Percentiles rank a stretch among this genome's conserved stretches.
Evolutionary conservation across 2,888 invertebrate genomes (phyloP).

Genomic region (Teinopalpus imperialis): DNA sequence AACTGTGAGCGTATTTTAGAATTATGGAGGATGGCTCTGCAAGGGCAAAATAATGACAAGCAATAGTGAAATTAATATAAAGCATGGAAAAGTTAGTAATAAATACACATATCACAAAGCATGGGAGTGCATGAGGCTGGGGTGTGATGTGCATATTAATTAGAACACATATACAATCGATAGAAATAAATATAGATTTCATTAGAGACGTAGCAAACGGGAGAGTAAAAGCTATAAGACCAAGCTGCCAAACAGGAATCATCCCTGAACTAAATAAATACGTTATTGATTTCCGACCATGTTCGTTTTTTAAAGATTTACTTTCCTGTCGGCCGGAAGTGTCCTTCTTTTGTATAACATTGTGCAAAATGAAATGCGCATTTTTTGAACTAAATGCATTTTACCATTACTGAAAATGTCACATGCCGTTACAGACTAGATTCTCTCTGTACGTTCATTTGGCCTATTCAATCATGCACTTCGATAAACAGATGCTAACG

Average conservation of each 20-base stretch:
- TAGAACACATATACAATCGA: too few species aligned
- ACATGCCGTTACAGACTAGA: slow-evolving; percentile 12
- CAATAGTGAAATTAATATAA: slow-evolving; percentile 40
- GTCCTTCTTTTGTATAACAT: slow-evolving; percentile 7
- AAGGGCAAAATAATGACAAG: slow-evolving; percentile 72
- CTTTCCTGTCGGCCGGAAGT: too few species aligned
- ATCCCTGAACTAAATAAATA: too few species aligned
- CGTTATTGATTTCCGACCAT: too few species aligned
- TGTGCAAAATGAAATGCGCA: slow-evolving; percentile 75
- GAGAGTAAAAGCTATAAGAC: neutral
- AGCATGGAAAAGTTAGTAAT: slow-evolving; percentile 50
- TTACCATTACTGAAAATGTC: slow-evolving; percentile 5
- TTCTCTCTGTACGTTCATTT: slow-evolving; percentile 2
- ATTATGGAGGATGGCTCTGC: slow-evolving; percentile 59
- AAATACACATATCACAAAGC: slow-evolving; percentile 27
- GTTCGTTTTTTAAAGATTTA: too few species aligned
- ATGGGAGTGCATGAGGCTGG: too few species aligned
- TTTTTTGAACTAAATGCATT: slow-evolving; percentile 43
- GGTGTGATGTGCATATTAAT: too few species aligned
- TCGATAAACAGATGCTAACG: slow-evolving; percentile 25
- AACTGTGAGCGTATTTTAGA: slow-evolving; percentile 52
- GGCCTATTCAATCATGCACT: slow-evolving; percentile 50
- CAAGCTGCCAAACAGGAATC: slow-evolving; percentile 10
- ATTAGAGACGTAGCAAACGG: slow-evolving; percentile 9
- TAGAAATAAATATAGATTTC: too few species aligned